These are phyloP conservation scores for Lacerta agilis DNA, from an alignment of 2,797 vertebrate species.

Conservation along the genomic window DNA sequence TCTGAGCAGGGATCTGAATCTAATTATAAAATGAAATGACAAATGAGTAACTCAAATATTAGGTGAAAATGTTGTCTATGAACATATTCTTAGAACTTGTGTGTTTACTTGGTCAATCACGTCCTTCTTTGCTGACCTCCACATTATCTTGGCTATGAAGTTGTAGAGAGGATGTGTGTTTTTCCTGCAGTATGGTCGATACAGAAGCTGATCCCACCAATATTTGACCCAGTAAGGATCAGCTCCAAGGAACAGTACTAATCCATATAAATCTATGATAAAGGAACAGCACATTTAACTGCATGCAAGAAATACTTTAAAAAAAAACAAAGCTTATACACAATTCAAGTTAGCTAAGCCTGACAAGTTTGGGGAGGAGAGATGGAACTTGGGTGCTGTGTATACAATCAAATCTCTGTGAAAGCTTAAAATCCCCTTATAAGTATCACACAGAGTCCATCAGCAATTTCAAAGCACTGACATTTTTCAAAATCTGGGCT, in stretches of 20 bases:
- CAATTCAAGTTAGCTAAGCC: neutral
- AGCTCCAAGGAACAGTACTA: slow-evolving; percentile 95
- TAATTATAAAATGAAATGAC: slow-evolving; percentile 60
- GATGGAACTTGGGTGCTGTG: neutral
- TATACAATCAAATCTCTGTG: neutral
- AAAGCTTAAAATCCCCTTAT: neutral
- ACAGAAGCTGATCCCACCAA: slow-evolving; percentile 97
- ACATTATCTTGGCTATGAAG: slow-evolving; percentile 90
- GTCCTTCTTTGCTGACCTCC: slow-evolving; percentile 98
- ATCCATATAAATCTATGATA: slow-evolving; percentile 91
- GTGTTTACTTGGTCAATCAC: slow-evolving; percentile 93
- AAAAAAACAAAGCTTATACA: neutral
- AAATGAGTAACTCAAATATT: slow-evolving; percentile 31
- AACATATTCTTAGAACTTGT: slow-evolving; percentile 48
- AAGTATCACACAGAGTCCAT: slow-evolving; percentile 13
- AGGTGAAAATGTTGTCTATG: neutral
- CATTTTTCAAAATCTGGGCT: neutral
- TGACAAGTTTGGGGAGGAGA: neutral
- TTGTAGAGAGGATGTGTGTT: slow-evolving; percentile 89
- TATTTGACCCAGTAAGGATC: slow-evolving; percentile 97
- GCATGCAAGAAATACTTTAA: neutral
- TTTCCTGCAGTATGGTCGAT: slow-evolving; percentile 91
- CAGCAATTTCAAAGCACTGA: neutral
- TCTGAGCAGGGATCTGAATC: slow-evolving; percentile 98
- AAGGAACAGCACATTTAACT: slow-evolving; percentile 47